These are phyloP conservation scores for Spheniscus humboldti DNA, from an alignment of 2,797 vertebrate species.

Conservation along the genomic window DNA sequence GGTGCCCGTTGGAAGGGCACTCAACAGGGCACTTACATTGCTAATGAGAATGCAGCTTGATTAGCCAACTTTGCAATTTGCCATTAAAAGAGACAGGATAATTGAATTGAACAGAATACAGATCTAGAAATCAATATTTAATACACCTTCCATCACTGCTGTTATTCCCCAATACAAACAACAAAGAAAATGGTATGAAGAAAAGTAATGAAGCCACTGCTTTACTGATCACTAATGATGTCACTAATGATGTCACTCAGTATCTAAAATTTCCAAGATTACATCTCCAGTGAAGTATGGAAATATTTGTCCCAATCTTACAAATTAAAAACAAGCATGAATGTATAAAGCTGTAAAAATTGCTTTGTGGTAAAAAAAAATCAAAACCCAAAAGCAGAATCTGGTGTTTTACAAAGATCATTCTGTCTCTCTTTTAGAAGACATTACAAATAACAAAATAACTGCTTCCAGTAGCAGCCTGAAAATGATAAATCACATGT, in stretches of 20 bases:
- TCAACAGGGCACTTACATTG: background rate
- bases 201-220: background rate
- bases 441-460: background rate
- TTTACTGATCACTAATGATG: background rate
- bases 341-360: background rate
- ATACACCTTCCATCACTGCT: background rate
- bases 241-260: background rate
- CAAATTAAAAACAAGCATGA: background rate
- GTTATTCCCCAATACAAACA: background rate
- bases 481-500: background rate
- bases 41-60: background rate
- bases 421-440: background rate
- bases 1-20: background rate
- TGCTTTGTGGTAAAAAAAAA: background rate
- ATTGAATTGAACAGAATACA: background rate
- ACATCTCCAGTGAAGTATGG: background rate
- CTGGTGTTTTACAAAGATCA: background rate
- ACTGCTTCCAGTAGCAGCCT: background rate
- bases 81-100: background rate
- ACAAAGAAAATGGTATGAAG: background rate
- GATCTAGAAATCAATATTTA: constrained; percentile 43
- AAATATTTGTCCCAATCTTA: background rate
- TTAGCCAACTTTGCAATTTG: background rate
- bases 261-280: background rate
- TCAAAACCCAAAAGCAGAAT: background rate